A percentile compares a stretch with the other conserved stretches of the same genome.
Conservation (phyloP, 2,797 vertebrate species). For the Chaetophractus vellerosus region DNA sequence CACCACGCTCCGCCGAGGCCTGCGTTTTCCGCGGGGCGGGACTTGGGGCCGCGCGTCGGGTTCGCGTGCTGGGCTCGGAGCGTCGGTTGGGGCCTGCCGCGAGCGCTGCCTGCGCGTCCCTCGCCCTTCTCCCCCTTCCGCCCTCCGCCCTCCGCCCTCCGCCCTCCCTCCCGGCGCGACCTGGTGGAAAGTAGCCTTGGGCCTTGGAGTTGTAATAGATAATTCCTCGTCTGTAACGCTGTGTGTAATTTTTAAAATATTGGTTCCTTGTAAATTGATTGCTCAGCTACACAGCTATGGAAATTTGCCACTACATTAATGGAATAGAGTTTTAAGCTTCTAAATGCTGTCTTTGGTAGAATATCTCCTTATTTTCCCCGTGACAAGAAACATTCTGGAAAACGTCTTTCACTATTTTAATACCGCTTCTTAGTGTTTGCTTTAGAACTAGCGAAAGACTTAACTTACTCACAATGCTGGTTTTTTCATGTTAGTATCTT, state of each 20-base stretch:
- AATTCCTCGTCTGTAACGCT: too few relatives aligned
- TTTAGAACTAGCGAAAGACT: not conserved
- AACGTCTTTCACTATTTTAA: not conserved
- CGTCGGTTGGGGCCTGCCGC: constrained; percentile 40
- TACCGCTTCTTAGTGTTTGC: not conserved
- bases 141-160: too few relatives aligned
- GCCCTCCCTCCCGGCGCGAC: not conserved
- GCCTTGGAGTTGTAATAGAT: not conserved
- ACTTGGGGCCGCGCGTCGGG: constrained; percentile 61
- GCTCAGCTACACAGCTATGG: too few relatives aligned
- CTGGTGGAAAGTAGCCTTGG: not conserved
- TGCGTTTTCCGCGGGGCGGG: constrained; percentile 66
- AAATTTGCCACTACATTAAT: not conserved
- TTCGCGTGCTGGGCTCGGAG: constrained; percentile 41
- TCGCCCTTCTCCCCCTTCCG: not conserved
- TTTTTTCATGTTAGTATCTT: not conserved
- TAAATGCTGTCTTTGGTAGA: too few relatives aligned
- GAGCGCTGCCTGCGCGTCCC: not conserved
- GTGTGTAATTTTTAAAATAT: too few relatives aligned
- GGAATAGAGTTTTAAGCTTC: not conserved
- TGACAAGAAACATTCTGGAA: not conserved
- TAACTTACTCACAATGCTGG: not conserved
- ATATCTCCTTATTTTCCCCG: too few relatives aligned
- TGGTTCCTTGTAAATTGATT: not conserved
- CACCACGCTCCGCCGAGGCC: not conserved